phyloP scores from a whole-genome alignment of 1,140 invertebrate species.

The Pristionchus pacificus region DNA sequence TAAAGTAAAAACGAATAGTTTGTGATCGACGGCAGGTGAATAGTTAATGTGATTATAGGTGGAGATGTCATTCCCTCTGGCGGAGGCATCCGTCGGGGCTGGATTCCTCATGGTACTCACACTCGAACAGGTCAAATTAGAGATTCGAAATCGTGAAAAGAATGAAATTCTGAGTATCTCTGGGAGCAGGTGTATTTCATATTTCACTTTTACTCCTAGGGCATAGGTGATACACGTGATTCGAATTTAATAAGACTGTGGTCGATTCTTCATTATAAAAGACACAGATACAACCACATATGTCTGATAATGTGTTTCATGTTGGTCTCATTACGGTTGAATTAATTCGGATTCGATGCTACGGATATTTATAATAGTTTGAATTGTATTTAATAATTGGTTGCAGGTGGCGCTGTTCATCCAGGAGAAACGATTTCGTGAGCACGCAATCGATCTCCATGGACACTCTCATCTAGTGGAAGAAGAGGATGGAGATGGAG shows the following conservation, averaged over 20 bases:
- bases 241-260: slow-evolving; percentile 13
- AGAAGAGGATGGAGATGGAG: too few species aligned
- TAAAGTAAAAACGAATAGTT: neutral
- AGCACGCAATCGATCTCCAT: too few species aligned
- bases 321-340: too few species aligned
- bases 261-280: slow-evolving; percentile 37
- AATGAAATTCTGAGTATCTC: slow-evolving; percentile 3
- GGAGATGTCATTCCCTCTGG: slow-evolving; percentile 42
- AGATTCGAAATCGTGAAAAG: neutral
- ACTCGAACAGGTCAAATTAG: slow-evolving; percentile 45
- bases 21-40: slow-evolving; percentile 12
- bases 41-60: slow-evolving; percentile 32
- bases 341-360: too few species aligned
- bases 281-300: slow-evolving; percentile 45
- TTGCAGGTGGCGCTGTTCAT: too few species aligned
- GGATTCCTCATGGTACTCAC: slow-evolving; percentile 53
- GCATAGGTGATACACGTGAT: slow-evolving; percentile 9
- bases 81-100: slow-evolving; percentile 44
- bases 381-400: too few species aligned
- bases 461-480: too few species aligned
- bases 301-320: too few species aligned
- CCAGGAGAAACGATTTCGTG: too few species aligned
- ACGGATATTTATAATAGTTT: too few species aligned
- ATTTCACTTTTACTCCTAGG: slow-evolving; percentile 1
- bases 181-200: slow-evolving; percentile 5